phyloP scores from a whole-genome alignment of 2,888 invertebrate species.

The Poecilobothrus nobilitatus region DNA sequence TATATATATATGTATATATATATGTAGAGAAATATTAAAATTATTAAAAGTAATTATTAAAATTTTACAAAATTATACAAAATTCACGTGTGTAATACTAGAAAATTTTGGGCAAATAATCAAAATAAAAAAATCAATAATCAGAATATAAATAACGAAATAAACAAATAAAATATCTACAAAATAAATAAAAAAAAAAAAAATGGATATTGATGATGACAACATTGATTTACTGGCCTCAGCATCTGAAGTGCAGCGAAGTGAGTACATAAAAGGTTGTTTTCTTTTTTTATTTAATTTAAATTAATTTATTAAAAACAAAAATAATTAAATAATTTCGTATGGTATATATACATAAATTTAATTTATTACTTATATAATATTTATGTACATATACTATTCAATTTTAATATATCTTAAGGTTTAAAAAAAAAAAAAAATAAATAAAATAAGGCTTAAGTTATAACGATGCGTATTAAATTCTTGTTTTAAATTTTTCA shows the following conservation, averaged over 20 bases:
- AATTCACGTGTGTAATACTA: too few relatives aligned
- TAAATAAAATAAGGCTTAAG: too few relatives aligned
- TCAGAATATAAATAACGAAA: neutral
- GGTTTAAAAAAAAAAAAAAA: neutral
- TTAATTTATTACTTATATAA: too few relatives aligned
- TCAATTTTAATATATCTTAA: too few relatives aligned
- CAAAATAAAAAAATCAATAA: neutral
- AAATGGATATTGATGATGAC: constrained; percentile 36
- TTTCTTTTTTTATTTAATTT: constrained; percentile 9
- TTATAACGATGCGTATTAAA: too few relatives aligned
- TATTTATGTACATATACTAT: too few relatives aligned
- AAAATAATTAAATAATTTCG: too few relatives aligned
- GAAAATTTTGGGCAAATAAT: neutral
- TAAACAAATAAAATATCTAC: neutral
- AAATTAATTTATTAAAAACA: neutral
- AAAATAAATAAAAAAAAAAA: neutral
- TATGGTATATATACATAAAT: neutral
- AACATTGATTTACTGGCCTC: constrained; percentile 42
- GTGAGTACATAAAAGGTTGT: constrained; percentile 28
- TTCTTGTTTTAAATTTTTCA: too few relatives aligned
- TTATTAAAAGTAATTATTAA: neutral
- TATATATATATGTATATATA: too few relatives aligned
- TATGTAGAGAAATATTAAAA: too few relatives aligned
- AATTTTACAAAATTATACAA: neutral
- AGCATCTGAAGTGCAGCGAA: constrained; percentile 41